These are phyloP conservation scores for Drosophila subpulchrella DNA, from an alignment of 1,140 invertebrate species.

Conservation along the genomic window DNA sequence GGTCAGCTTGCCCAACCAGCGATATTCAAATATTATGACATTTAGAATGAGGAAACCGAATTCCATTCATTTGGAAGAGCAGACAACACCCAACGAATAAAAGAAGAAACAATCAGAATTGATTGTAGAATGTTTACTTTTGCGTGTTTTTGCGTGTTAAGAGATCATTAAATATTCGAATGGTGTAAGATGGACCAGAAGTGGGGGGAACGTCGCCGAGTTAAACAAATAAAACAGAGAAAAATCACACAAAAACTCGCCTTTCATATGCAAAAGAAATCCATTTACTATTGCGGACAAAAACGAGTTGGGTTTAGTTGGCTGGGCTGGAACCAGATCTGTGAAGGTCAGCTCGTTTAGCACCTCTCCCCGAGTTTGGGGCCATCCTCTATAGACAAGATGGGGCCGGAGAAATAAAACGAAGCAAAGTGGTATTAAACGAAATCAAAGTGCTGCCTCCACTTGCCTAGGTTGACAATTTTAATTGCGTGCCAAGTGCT, in stretches of 20 bases:
- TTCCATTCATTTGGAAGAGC: constrained; percentile 24
- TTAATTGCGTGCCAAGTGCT: constrained; percentile 64
- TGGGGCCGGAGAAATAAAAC: constrained; percentile 23
- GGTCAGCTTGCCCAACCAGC: constrained; percentile 13
- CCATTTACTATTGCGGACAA: constrained; percentile 53
- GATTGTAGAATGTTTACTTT: constrained; percentile 61
- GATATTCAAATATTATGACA: constrained; percentile 63
- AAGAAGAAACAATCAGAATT: constrained; percentile 38
- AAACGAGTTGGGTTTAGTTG: constrained; percentile 51
- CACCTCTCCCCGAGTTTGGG: constrained; percentile 22
- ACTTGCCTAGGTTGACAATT: constrained; percentile 33
- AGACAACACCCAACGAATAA: constrained; percentile 18
- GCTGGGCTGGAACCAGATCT: constrained; percentile 64
- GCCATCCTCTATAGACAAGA: constrained; percentile 27
- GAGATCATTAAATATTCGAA: constrained; percentile 45
- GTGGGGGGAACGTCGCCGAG: constrained; percentile 15
- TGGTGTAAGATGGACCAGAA: constrained; percentile 46
- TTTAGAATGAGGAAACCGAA: constrained; percentile 35
- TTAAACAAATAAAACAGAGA: constrained; percentile 24
- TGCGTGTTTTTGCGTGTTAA: constrained; percentile 25
- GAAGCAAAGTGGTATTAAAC: constrained; percentile 16
- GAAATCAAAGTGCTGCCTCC: constrained; percentile 24
- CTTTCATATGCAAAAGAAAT: constrained; percentile 73
- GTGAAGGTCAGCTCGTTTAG: constrained; percentile 73
- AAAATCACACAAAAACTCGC: constrained; percentile 50